Evolutionary conservation across 1,140 invertebrate species (phyloP).

Genomic region (Drosophila dunni): DNA sequence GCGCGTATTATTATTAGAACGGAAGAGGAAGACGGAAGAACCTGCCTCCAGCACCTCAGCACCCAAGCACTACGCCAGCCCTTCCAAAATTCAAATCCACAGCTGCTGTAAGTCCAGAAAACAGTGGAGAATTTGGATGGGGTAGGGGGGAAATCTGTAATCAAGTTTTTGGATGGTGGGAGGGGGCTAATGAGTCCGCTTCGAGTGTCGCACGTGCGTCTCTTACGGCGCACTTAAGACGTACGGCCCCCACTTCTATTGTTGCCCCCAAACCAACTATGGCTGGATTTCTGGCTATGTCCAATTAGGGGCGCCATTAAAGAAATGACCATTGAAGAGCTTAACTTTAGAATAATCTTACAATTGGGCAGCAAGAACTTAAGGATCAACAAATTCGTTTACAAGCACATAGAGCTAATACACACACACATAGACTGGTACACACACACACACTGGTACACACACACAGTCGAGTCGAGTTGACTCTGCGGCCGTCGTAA

Average conservation of each 20-base stretch:
- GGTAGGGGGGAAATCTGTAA: background rate
- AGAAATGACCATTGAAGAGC: conserved; percentile 67
- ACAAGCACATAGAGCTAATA: background rate
- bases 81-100: conserved; percentile 11
- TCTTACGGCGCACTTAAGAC: conserved; percentile 58
- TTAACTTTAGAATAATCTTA: conserved; percentile 41
- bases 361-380: conserved; percentile 43
- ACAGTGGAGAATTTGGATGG: background rate
- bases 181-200: conserved; percentile 69
- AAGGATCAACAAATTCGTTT: conserved; percentile 20
- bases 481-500: conserved; percentile 11
- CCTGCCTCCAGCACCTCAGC: background rate
- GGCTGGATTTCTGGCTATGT: conserved; percentile 27
- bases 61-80: background rate
- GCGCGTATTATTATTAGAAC: conserved; percentile 76
- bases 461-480: conserved; percentile 2
- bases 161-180: background rate
- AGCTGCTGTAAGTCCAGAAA: conserved; percentile 35
- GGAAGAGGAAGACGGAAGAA: conserved; percentile 33
- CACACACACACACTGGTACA: background rate
- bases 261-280: background rate
- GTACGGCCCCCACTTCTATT: background rate
- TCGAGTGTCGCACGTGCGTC: conserved; percentile 77
- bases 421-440: conserved; percentile 12
- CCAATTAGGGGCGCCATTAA: conserved; percentile 69